phyloP scores from a whole-genome alignment of 1,140 invertebrate species.

The Scaptomyza hsui region DNA sequence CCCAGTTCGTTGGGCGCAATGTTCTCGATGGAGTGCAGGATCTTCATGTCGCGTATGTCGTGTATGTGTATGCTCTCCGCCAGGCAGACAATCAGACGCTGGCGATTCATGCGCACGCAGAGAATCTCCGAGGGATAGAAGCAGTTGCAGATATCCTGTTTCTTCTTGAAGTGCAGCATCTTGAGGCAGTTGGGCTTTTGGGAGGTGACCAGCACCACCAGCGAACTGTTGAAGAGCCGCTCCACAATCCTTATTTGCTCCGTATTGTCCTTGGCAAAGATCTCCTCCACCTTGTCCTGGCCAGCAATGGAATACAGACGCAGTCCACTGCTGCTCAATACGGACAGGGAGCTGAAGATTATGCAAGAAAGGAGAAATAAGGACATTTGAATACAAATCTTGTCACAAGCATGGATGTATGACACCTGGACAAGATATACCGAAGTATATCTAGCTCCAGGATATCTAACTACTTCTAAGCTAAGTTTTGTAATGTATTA shows the following conservation, averaged over 20 bases:
- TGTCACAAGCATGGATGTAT: too few relatives aligned
- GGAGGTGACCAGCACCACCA: slow-evolving; percentile 81
- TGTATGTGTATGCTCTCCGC: slow-evolving; percentile 99
- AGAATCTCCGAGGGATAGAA: slow-evolving; percentile 98
- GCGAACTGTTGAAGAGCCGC: slow-evolving; percentile 80
- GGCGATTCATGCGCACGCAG: slow-evolving; percentile 97
- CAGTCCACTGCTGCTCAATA: slow-evolving; percentile 65
- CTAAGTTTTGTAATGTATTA: slow-evolving; percentile 37
- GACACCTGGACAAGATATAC: too few relatives aligned
- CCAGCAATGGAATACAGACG: slow-evolving; percentile 71
- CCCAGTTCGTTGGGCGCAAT: slow-evolving; percentile 97
- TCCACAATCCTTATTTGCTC: slow-evolving; percentile 81
- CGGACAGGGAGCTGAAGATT: slow-evolving; percentile 72
- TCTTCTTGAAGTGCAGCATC: slow-evolving; percentile 99
- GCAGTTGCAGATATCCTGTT: slow-evolving; percentile 99
- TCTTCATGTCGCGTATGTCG: slow-evolving; percentile 99
- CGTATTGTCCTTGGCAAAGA: slow-evolving; percentile 79
- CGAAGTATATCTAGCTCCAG: too few relatives aligned
- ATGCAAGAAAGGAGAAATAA: not conserved
- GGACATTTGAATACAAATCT: too few relatives aligned
- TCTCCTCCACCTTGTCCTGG: slow-evolving; percentile 81
- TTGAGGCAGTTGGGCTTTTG: slow-evolving; percentile 83
- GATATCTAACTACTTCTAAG: too few relatives aligned
- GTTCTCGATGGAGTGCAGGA: slow-evolving; percentile 98
- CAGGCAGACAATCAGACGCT: slow-evolving; percentile 96